Evolutionary conservation across 2,797 vertebrate species (phyloP).

Genomic region (Ctenochaetus hawaiiensis): DNA sequence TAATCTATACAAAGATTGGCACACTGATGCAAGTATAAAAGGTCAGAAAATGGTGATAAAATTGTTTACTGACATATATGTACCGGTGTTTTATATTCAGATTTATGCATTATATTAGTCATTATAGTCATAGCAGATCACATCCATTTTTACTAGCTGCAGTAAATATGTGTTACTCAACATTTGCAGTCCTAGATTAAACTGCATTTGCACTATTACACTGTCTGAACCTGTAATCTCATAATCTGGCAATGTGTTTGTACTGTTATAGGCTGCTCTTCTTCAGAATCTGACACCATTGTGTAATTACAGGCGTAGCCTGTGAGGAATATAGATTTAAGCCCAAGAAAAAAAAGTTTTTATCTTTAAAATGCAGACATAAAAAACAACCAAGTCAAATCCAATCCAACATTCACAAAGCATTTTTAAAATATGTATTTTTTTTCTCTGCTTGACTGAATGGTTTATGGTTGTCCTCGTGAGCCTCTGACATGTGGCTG

Average conservation of each 20-base stretch:
- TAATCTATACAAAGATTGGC: background rate
- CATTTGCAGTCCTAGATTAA: slow-evolving; percentile 39
- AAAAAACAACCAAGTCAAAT: background rate
- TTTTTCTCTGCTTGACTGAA: background rate
- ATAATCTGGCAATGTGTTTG: slow-evolving; percentile 59
- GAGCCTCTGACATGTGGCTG: slow-evolving; percentile 59
- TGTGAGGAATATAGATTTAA: slow-evolving; percentile 18
- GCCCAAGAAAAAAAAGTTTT: background rate
- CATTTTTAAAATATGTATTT: background rate
- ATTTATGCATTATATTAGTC: background rate
- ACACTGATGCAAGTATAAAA: background rate
- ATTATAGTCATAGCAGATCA: background rate
- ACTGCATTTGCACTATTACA: slow-evolving; percentile 21
- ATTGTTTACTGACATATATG: too few relatives aligned
- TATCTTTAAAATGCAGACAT: background rate
- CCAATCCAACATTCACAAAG: background rate
- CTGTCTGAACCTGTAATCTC: slow-evolving; percentile 60
- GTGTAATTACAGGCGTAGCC: slow-evolving; percentile 49
- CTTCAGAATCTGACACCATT: slow-evolving; percentile 51
- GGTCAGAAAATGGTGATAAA: background rate
- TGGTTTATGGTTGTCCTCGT: slow-evolving; percentile 49
- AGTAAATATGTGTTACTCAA: slow-evolving; percentile 32
- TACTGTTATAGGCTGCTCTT: slow-evolving; percentile 42
- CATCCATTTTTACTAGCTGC: slow-evolving; percentile 12
- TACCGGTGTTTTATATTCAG: background rate